These are phyloP conservation scores for Hyles euphorbiae DNA, from an alignment of 1,140 invertebrate species.

Conservation along the genomic window DNA sequence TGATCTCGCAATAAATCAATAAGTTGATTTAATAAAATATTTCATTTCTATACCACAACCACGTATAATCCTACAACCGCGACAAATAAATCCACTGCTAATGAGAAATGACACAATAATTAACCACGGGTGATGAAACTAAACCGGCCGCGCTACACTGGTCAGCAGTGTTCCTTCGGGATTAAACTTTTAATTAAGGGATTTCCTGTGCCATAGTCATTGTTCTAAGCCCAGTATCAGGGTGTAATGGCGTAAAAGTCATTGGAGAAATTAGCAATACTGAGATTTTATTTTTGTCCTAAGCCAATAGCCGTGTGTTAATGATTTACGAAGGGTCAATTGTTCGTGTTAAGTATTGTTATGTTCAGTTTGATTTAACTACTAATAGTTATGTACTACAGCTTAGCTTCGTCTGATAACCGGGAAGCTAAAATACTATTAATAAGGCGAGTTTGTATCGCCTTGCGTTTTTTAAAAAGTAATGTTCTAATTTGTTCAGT, in stretches of 20 bases:
- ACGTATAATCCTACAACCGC: too few relatives aligned
- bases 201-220: conserved; percentile 52
- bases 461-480: too few relatives aligned
- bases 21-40: too few relatives aligned
- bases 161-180: conserved; percentile 36
- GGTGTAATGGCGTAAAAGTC: conserved; percentile 40
- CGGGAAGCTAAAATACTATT: too few relatives aligned
- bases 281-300: conserved; percentile 1
- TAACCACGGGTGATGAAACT: conserved; percentile 6
- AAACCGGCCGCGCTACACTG: conserved; percentile 26
- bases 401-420: too few relatives aligned
- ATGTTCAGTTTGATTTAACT: neutral
- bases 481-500: too few relatives aligned
- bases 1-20: too few relatives aligned
- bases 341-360: too few relatives aligned
- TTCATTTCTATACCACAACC: too few relatives aligned
- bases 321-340: neutral
- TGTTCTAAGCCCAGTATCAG: conserved; percentile 31
- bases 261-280: conserved; percentile 29
- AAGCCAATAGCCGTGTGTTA: neutral
- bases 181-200: conserved; percentile 64
- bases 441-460: too few relatives aligned
- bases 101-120: neutral
- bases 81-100: too few relatives aligned
- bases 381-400: neutral